Conservation (phyloP, 2,797 vertebrate species). For the Melanotaenia boesemani region DNA sequence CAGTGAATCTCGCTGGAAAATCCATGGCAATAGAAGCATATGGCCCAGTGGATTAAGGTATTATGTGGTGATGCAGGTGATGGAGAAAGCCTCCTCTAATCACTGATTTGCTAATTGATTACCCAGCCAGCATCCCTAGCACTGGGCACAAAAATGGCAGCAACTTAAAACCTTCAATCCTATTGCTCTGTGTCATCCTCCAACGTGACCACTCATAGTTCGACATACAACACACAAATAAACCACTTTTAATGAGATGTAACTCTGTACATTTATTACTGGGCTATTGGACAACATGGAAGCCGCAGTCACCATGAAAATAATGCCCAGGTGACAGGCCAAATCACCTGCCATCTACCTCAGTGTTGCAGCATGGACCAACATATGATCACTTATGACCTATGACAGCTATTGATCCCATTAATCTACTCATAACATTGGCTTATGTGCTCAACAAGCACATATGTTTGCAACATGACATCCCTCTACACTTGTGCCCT, state of each 20-base stretch:
- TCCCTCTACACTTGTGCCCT: neutral
- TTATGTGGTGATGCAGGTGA: constrained; percentile 87
- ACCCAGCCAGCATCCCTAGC: constrained; percentile 68
- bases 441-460: constrained; percentile 38
- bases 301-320: neutral
- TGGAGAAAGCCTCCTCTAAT: constrained; percentile 83
- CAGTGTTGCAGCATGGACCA: neutral
- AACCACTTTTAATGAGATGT: constrained; percentile 13
- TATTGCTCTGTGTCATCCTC: constrained; percentile 71
- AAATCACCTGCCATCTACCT: constrained; percentile 20
- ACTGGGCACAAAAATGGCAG: constrained; percentile 77
- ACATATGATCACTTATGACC: constrained; percentile 34
- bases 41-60: constrained; percentile 88
- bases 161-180: constrained; percentile 83
- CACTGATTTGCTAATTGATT: constrained; percentile 87
- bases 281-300: constrained; percentile 2
- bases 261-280: constrained; percentile 1
- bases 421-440: constrained; percentile 53
- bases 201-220: constrained; percentile 65
- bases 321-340: constrained; percentile 4
- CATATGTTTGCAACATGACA: neutral
- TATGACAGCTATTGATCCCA: constrained; percentile 50
- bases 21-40: constrained; percentile 81
- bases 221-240: constrained; percentile 33
- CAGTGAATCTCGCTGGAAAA: constrained; percentile 57